A percentile compares a stretch with the other conserved stretches of the same genome.
phyloP scores from a whole-genome alignment of 2,888 invertebrate species.

The Noctua janthina region DNA sequence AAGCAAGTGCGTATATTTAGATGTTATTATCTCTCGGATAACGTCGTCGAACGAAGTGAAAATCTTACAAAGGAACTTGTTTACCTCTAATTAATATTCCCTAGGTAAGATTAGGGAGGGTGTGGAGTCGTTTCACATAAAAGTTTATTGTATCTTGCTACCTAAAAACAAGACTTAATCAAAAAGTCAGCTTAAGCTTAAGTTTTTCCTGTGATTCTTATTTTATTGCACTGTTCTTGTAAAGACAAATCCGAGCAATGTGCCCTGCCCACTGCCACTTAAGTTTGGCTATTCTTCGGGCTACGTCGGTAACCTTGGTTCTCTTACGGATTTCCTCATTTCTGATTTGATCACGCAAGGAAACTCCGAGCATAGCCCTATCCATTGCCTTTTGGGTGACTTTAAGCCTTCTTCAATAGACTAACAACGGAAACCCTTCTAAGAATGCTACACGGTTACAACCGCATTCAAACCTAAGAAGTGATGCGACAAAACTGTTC shows the following conservation, averaged over 20 bases:
- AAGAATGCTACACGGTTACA: slow-evolving; percentile 69
- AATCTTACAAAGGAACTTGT: slow-evolving; percentile 86
- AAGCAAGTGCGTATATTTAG: slow-evolving; percentile 56
- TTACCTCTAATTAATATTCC: slow-evolving; percentile 89
- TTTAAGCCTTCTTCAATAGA: too few relatives aligned
- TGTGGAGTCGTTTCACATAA: slow-evolving; percentile 66
- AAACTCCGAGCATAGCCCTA: too few relatives aligned
- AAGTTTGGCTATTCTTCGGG: too few relatives aligned
- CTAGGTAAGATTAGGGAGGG: slow-evolving; percentile 71
- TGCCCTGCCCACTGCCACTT: too few relatives aligned
- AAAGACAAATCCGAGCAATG: too few relatives aligned
- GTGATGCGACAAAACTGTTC: slow-evolving; percentile 76
- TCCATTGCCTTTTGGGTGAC: too few relatives aligned
- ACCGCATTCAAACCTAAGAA: slow-evolving; percentile 79
- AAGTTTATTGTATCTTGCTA: too few relatives aligned
- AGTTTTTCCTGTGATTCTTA: not conserved
- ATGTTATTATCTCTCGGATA: slow-evolving; percentile 71
- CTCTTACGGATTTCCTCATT: too few relatives aligned
- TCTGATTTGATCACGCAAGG: too few relatives aligned
- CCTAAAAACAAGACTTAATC: not conserved
- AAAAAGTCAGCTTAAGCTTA: not conserved
- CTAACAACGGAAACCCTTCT: slow-evolving; percentile 58
- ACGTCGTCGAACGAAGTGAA: slow-evolving; percentile 80
- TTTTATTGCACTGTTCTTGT: not conserved
- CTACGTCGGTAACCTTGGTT: too few relatives aligned